Evolutionary conservation across 30 jellyfish, hydroid and myxozoan species (phyloP).

Genomic region (Chrysaora quinquecirrha): DNA sequence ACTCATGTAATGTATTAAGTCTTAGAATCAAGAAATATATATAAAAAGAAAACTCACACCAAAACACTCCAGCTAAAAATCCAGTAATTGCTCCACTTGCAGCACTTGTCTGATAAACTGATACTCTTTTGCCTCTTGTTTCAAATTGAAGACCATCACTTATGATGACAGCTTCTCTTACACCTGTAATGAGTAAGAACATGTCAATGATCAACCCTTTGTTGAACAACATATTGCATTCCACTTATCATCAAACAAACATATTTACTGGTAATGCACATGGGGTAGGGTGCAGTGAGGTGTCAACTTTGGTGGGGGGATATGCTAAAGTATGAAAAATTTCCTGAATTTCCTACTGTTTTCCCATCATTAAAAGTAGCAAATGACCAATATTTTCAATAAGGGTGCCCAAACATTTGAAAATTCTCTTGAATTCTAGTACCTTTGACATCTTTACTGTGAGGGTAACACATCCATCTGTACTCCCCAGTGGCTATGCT

Average conservation of each 20-base stretch:
- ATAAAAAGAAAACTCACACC: conserved; percentile 40
- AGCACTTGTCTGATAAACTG: background rate
- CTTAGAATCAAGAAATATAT: too few species aligned
- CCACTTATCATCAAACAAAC: background rate
- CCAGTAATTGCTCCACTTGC: conserved; percentile 51
- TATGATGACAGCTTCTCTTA: background rate
- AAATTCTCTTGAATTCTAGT: too few species aligned
- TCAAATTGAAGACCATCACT: background rate
- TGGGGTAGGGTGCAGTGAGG: background rate
- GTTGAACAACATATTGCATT: background rate
- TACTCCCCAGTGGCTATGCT: too few species aligned
- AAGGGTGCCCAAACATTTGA: too few species aligned
- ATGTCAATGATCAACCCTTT: background rate
- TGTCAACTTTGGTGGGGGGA: background rate
- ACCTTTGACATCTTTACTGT: too few species aligned
- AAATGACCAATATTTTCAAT: too few species aligned
- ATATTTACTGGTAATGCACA: background rate
- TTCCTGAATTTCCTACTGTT: too few species aligned
- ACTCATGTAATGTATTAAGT: too few species aligned
- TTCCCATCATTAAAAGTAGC: too few species aligned
- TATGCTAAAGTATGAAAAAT: background rate
- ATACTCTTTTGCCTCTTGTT: background rate
- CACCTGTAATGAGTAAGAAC: background rate
- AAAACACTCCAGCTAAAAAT: conserved; percentile 53
- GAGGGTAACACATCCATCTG: too few species aligned